Evolutionary conservation across 1,140 invertebrate species (phyloP).

Genomic region (Maniola jurtina): DNA sequence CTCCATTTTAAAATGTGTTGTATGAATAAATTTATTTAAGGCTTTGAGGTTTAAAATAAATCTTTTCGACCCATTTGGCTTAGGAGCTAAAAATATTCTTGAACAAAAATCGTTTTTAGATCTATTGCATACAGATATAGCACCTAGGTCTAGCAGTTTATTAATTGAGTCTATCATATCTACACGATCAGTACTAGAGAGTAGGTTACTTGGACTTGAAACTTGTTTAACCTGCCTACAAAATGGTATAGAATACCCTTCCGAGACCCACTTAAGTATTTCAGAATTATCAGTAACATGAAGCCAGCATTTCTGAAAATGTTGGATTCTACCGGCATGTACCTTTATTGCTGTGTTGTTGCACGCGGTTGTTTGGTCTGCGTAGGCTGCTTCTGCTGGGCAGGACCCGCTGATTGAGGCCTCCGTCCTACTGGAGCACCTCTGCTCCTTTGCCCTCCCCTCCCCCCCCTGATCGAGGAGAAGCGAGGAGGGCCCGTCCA

Average conservation of each 20-base stretch:
- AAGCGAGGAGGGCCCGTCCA: conserved; percentile 33
- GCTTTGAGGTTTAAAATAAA: conserved; percentile 25
- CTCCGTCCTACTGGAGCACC: not conserved
- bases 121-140: conserved; percentile 17
- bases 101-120: conserved; percentile 32
- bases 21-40: conserved; percentile 30
- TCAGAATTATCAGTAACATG: conserved; percentile 28
- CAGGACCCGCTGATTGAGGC: conserved; percentile 6
- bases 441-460: conserved; percentile 20
- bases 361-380: conserved; percentile 19
- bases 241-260: conserved; percentile 33
- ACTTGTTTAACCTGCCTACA: conserved; percentile 1
- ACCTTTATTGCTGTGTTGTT: conserved; percentile 27
- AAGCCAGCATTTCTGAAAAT: conserved; percentile 40
- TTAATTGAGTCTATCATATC: not conserved
- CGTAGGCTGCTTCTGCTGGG: not conserved
- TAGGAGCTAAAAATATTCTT: conserved; percentile 26
- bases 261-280: conserved; percentile 34
- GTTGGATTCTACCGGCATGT: conserved; percentile 35
- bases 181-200: conserved; percentile 13
- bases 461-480: conserved; percentile 34
- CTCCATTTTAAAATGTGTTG: conserved; percentile 37
- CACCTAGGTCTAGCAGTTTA: not conserved
- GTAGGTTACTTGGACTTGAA: conserved; percentile 21
- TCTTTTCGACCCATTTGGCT: conserved; percentile 28